Conservation (phyloP, 2,113 vertebrate genomes). For the Eolophus roseicapilla region DNA sequence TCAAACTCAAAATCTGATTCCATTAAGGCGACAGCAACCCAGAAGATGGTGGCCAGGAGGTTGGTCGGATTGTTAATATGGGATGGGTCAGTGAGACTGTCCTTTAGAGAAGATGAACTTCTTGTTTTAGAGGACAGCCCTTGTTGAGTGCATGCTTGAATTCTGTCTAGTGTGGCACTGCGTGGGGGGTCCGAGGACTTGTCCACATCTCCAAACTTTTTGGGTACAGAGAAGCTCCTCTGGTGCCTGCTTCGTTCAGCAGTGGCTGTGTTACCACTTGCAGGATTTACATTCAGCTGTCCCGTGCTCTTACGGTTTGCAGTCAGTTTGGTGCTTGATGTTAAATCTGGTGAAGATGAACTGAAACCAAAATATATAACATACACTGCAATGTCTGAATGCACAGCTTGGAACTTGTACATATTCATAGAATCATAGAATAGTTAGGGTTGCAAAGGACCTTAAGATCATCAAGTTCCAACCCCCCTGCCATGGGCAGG, state of each 20-base stretch:
- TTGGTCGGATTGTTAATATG: slow-evolving; percentile 92
- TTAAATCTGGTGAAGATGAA: slow-evolving; percentile 93
- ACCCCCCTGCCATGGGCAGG: neutral
- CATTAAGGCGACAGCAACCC: slow-evolving; percentile 96
- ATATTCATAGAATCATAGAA: neutral
- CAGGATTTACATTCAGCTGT: slow-evolving; percentile 88
- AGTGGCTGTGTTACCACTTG: slow-evolving; percentile 75
- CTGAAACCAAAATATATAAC: slow-evolving; percentile 54
- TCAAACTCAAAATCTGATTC: slow-evolving; percentile 99
- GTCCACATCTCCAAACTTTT: slow-evolving; percentile 94
- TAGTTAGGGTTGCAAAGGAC: neutral
- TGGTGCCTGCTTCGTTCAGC: slow-evolving; percentile 90
- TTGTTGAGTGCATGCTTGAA: slow-evolving; percentile 94
- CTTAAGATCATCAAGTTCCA: neutral
- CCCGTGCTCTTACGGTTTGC: slow-evolving; percentile 95
- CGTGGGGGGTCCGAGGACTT: slow-evolving; percentile 88
- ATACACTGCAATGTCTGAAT: neutral
- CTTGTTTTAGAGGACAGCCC: slow-evolving; percentile 82
- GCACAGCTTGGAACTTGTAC: neutral
- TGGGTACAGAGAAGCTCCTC: slow-evolving; percentile 96
- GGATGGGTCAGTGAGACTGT: slow-evolving; percentile 87
- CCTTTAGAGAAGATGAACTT: slow-evolving; percentile 89
- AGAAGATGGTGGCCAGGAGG: slow-evolving; percentile 94
- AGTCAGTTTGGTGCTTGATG: slow-evolving; percentile 87
- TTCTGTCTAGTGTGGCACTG: slow-evolving; percentile 94